Evolutionary conservation across 2,113 vertebrate species (phyloP), one percentile per base, ranked within the genome.

Genomic region (Hoplias malabaricus): DNA sequence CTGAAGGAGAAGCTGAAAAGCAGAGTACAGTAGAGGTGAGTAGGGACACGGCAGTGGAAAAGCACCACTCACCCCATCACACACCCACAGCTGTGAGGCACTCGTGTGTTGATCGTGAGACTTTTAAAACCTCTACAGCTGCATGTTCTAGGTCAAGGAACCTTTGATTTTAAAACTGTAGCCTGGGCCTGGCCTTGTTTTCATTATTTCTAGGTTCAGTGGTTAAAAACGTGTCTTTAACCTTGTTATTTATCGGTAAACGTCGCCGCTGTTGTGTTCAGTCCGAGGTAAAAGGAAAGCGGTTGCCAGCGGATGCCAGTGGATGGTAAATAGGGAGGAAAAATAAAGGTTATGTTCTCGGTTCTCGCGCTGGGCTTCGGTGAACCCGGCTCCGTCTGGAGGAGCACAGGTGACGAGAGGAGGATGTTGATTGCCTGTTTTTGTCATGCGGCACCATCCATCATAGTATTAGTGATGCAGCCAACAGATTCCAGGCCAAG

Each of bases 361-460:
- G 16, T 56, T 77, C 68, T 65, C 73, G 74, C 5, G 56, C 81
- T 86, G 19, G 79, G 79, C 80, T 78, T 61, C 16, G 75, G 59
- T 74, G 68, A 84, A 80, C 71, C 63, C 65, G 73, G 56, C 40
- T 40, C 38, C 31, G 21, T 83, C 80, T 79, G 68, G 67, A 80
- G 73, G 33, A 74, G 80, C 63, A 80, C 40, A 75, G 80, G 70
- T 72, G 81, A 78, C 42, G 14, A n/a, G 42, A 79, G 69, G 48
- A 80, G 46, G 80, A 68, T 79, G 79, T 82, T 69, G 74, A 72
- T 73, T 83, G 70, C 69, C 79, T 78, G 62, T 70, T 85, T 81
- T 80, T 80, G 68, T 65, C 54, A 68, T 66, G 67, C 77, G 79
- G 84, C 83, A 81, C 83, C 84, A 82, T 85, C 82, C 76, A 73